phyloP scores from a whole-genome alignment of 53 echinoderm and acorn worm species.

The Patiria pectinifera region DNA sequence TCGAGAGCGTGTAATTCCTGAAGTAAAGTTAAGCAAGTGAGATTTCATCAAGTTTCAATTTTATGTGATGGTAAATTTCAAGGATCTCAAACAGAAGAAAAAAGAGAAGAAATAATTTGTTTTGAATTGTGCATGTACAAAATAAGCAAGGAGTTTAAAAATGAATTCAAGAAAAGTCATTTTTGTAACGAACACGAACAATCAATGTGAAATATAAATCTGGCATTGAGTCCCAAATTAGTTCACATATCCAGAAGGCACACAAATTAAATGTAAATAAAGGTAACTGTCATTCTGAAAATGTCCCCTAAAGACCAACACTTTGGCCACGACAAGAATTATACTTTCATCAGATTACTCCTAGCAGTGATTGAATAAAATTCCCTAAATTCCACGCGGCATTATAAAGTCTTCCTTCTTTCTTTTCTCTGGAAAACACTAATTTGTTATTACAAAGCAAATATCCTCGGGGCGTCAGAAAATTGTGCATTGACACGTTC shows the following conservation, averaged over 20 bases:
- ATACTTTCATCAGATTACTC: conserved; percentile 33
- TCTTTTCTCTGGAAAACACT: conserved; percentile 38
- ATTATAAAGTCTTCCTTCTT: conserved; percentile 3
- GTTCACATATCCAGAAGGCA: not conserved
- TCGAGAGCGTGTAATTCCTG: too few relatives aligned
- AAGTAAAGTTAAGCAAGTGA: too few relatives aligned
- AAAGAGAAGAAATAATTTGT: too few relatives aligned
- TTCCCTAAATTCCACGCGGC: conserved; percentile 41
- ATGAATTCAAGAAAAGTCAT: too few relatives aligned
- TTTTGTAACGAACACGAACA: too few relatives aligned
- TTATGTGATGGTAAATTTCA: too few relatives aligned
- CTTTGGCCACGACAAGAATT: conserved; percentile 15
- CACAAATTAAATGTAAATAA: not conserved
- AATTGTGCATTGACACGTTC: conserved; percentile 61
- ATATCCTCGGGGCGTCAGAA: conserved; percentile 42
- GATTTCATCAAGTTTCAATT: too few relatives aligned
- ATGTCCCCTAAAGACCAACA: not conserved
- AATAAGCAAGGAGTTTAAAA: too few relatives aligned
- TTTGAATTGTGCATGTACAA: too few relatives aligned
- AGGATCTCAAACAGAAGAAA: too few relatives aligned
- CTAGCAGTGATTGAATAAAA: not conserved
- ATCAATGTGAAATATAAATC: not conserved
- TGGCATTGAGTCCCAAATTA: not conserved
- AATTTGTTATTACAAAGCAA: conserved; percentile 40
- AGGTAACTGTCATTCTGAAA: not conserved